These are phyloP conservation scores for Aradophagus sp. DNA, from an alignment of 1,140 invertebrate genomes.

Conservation along the genomic window DNA sequence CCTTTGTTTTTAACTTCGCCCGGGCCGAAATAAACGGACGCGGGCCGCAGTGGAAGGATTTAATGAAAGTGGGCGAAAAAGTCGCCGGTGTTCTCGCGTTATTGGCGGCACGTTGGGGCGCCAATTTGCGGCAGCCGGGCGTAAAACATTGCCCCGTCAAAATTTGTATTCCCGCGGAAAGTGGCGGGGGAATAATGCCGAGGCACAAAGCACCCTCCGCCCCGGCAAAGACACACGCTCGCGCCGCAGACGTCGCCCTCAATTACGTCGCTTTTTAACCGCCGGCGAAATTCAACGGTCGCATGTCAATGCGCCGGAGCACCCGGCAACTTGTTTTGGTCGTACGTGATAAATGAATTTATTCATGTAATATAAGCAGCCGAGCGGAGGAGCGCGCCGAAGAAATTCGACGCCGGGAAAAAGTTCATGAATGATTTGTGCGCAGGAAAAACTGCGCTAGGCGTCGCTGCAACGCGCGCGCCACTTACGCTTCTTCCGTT, in stretches of 20 bases:
- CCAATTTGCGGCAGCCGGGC: not conserved
- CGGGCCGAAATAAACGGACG: no score
- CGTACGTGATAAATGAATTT: conserved; percentile 10
- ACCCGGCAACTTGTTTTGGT: conserved; percentile 4
- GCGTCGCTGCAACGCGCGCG: no score
- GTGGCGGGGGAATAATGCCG: conserved; percentile 1
- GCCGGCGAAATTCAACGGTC: conserved; percentile 2
- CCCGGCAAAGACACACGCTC: conserved; percentile 6
- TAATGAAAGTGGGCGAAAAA: no score
- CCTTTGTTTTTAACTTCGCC: no score
- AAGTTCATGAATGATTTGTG: conserved; percentile 1
- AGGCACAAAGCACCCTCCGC: conserved; percentile 4
- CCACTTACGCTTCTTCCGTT: no score
- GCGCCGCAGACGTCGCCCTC: conserved; percentile 3
- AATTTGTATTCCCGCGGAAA: conserved; percentile 11
- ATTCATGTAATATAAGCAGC: not conserved
- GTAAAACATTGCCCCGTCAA: conserved; percentile 3
- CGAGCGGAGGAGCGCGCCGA: not conserved
- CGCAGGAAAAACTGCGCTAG: no score
- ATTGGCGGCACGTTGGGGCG: not conserved
- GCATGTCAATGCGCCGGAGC: not conserved
- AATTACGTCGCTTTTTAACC: conserved; percentile 7
- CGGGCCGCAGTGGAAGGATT: no score
- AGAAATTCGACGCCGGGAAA: not conserved
- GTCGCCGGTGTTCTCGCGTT: no score